Evolutionary conservation across 2,797 vertebrate species (phyloP).

Genomic region (Tiaroga cobitis): DNA sequence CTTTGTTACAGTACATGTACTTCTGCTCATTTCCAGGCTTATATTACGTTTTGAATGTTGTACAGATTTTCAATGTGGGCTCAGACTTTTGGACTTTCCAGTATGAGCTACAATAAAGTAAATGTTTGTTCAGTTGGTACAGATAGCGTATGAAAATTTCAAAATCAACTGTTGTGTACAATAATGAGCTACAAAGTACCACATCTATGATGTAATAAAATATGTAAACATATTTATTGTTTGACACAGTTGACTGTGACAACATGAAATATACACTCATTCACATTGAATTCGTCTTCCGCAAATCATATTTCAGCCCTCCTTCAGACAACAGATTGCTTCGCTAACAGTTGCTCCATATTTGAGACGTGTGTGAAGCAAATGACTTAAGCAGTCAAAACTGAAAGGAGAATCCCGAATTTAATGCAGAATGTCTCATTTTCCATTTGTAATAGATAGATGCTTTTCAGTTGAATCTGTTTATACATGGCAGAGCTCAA

Average conservation of each 20-base stretch:
- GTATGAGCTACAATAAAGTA: slow-evolving; percentile 67
- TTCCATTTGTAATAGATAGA: slow-evolving; percentile 9
- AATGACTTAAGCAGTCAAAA: slow-evolving; percentile 29
- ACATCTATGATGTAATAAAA: slow-evolving; percentile 77
- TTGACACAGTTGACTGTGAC: slow-evolving; percentile 79
- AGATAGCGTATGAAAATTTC: slow-evolving; percentile 61
- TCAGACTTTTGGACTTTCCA: slow-evolving; percentile 9
- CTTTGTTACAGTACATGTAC: background rate
- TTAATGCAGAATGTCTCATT: background rate
- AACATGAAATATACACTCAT: slow-evolving; percentile 71
- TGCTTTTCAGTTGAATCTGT: background rate
- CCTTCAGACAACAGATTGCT: slow-evolving; percentile 59
- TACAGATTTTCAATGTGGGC: background rate
- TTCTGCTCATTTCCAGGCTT: background rate
- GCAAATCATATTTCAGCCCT: slow-evolving; percentile 59
- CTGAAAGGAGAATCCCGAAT: slow-evolving; percentile 7
- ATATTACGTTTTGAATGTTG: slow-evolving; percentile 48
- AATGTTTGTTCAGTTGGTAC: slow-evolving; percentile 67
- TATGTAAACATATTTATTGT: slow-evolving; percentile 81
- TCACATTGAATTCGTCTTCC: slow-evolving; percentile 65
- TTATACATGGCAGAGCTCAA: background rate
- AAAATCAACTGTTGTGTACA: slow-evolving; percentile 74
- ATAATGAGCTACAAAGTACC: slow-evolving; percentile 78
- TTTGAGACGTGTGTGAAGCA: slow-evolving; percentile 32
- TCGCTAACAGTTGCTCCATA: slow-evolving; percentile 60